A percentile compares a stretch with the other conserved stretches of the same genome.
phyloP scores from a whole-genome alignment of 2,113 vertebrate genomes.

The Istiophorus platypterus region DNA sequence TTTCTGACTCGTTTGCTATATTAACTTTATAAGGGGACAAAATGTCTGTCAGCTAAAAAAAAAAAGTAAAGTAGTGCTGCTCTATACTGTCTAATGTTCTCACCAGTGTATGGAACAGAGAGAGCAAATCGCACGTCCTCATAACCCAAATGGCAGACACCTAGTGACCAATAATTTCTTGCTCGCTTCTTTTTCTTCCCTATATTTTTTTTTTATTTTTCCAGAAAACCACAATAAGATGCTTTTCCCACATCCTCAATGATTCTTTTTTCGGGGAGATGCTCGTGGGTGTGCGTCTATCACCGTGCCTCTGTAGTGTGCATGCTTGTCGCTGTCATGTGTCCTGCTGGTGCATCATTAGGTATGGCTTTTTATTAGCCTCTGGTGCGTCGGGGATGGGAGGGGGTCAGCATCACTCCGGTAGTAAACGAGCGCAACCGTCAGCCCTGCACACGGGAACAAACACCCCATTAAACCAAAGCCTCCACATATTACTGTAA shows the following conservation, averaged over 20 bases:
- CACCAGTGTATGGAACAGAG: background rate
- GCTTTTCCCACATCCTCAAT: background rate
- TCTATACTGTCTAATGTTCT: background rate
- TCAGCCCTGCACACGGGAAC: slow-evolving; percentile 69
- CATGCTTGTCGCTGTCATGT: slow-evolving; percentile 46
- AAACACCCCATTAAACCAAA: slow-evolving; percentile 81
- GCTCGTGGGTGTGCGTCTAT: slow-evolving; percentile 10
- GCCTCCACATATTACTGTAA: slow-evolving; percentile 80
- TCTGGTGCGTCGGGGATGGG: slow-evolving; percentile 49
- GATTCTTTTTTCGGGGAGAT: slow-evolving; percentile 20
- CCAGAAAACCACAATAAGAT: slow-evolving; percentile 5
- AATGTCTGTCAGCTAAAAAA: no score
- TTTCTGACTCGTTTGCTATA: background rate
- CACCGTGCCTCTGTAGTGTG: slow-evolving; percentile 15
- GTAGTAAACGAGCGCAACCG: slow-evolving; percentile 60
- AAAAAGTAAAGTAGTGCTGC: background rate
- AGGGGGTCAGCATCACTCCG: slow-evolving; percentile 38
- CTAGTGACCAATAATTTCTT: background rate
- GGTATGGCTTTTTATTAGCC: slow-evolving; percentile 74
- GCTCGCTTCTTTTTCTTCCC: background rate
- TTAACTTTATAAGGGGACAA: background rate
- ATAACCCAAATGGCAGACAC: background rate
- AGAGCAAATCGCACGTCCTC: background rate
- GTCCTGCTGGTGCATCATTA: slow-evolving; percentile 68
- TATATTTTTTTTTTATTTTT: background rate